Evolutionary conservation across 2,113 vertebrate species (phyloP).

Genomic region (Progne subis): DNA sequence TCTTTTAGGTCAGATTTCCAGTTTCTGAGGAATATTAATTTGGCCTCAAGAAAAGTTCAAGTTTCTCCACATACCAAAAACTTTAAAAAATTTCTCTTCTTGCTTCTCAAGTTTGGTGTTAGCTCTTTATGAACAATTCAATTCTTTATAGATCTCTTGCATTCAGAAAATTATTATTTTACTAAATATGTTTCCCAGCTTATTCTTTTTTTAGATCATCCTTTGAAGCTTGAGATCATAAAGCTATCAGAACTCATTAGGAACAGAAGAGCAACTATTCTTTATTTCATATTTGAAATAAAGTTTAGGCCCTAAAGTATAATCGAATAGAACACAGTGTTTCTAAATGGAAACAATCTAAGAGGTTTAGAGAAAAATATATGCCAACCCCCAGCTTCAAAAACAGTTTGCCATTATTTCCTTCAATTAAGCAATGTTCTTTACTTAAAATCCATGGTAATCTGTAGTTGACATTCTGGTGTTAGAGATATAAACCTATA

Average conservation of each 20-base stretch:
- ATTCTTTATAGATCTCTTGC: neutral
- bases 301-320: neutral
- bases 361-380: neutral
- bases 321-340: neutral
- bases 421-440: neutral
- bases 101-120: neutral
- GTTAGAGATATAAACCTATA: slow-evolving; percentile 44
- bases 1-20: neutral
- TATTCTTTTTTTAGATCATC: neutral
- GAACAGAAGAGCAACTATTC: neutral
- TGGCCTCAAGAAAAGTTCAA: neutral
- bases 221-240: neutral
- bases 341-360: neutral
- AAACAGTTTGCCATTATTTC: neutral
- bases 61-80: neutral
- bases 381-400: neutral
- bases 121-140: neutral
- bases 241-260: neutral
- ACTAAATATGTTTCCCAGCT: neutral
- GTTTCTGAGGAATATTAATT: neutral
- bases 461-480: neutral
- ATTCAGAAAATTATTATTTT: neutral
- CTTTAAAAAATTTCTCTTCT: neutral
- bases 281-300: neutral
- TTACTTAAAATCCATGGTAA: neutral